phyloP scores from a whole-genome alignment of 2,888 invertebrate genomes.

The Carcina quercana region DNA sequence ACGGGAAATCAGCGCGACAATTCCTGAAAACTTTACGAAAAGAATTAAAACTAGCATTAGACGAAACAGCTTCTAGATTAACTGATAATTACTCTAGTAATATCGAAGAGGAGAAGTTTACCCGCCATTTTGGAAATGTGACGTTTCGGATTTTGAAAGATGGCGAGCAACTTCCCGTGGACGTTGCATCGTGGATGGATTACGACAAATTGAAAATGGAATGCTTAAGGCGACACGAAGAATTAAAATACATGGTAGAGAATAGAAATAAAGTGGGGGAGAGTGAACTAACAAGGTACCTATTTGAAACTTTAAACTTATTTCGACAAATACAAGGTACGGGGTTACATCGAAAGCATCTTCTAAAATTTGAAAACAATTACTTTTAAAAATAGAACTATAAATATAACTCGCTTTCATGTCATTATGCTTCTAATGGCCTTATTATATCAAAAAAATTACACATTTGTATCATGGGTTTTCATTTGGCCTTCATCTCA shows the following conservation, averaged over 20 bases:
- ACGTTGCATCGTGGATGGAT: slow-evolving; percentile 73
- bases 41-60: slow-evolving; percentile 67
- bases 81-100: slow-evolving; percentile 30
- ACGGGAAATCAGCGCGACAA: slow-evolving; percentile 66
- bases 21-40: slow-evolving; percentile 75
- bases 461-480: too few relatives aligned
- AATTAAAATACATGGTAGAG: slow-evolving; percentile 51
- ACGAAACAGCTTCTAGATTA: slow-evolving; percentile 49
- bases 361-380: too few relatives aligned
- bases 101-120: slow-evolving; percentile 43
- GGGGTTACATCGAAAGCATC: too few relatives aligned
- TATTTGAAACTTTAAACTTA: background rate
- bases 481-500: too few relatives aligned
- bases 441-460: too few relatives aligned
- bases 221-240: slow-evolving; percentile 64
- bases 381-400: too few relatives aligned
- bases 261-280: slow-evolving; percentile 44
- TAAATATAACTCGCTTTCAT: too few relatives aligned
- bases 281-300: slow-evolving; percentile 46
- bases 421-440: too few relatives aligned
- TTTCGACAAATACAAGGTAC: too few relatives aligned
- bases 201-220: slow-evolving; percentile 72
- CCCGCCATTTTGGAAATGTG: slow-evolving; percentile 66
- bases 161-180: slow-evolving; percentile 58
- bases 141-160: slow-evolving; percentile 69